Percentiles rank a stretch among this genome's conserved stretches.
Evolutionary conservation across 2,888 invertebrate genomes (phyloP).

Genomic region (Andrena chrysosceles): DNA sequence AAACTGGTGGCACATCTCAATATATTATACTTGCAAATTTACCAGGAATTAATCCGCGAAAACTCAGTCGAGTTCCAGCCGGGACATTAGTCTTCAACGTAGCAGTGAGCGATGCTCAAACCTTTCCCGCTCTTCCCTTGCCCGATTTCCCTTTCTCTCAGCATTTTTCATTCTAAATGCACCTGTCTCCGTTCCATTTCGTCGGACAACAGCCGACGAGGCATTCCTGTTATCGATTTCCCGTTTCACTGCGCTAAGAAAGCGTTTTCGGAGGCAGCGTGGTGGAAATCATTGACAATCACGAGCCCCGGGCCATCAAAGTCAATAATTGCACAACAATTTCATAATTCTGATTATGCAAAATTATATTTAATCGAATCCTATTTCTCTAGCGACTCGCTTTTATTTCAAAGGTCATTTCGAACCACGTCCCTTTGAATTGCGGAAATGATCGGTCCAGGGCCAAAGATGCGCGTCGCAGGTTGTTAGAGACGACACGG

Average conservation of each 20-base stretch:
- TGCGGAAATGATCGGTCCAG: background rate
- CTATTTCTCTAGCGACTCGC: background rate
- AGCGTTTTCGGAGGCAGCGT: background rate
- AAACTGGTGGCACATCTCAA: background rate
- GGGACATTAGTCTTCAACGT: slow-evolving; percentile 19
- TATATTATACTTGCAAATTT: slow-evolving; percentile 13
- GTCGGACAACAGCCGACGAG: slow-evolving; percentile 37
- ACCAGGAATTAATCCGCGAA: slow-evolving; percentile 13
- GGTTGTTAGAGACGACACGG: background rate
- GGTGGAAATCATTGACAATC: slow-evolving; percentile 4
- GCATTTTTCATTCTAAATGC: slow-evolving; percentile 49
- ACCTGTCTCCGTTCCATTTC: slow-evolving; percentile 48
- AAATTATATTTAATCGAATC: background rate
- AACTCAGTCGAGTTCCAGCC: background rate
- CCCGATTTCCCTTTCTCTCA: slow-evolving; percentile 47
- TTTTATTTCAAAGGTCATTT: background rate
- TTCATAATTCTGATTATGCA: no score
- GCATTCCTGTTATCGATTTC: slow-evolving; percentile 45
- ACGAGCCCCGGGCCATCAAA: background rate
- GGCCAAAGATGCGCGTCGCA: background rate
- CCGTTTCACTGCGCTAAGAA: slow-evolving; percentile 25
- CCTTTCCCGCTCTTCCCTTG: slow-evolving; percentile 29
- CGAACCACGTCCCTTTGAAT: background rate
- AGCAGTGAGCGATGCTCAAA: slow-evolving; percentile 14
- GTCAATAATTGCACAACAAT: background rate